Evolutionary conservation across 1,140 invertebrate species (phyloP).

Genomic region (Ceratosolen fusciceps): DNA sequence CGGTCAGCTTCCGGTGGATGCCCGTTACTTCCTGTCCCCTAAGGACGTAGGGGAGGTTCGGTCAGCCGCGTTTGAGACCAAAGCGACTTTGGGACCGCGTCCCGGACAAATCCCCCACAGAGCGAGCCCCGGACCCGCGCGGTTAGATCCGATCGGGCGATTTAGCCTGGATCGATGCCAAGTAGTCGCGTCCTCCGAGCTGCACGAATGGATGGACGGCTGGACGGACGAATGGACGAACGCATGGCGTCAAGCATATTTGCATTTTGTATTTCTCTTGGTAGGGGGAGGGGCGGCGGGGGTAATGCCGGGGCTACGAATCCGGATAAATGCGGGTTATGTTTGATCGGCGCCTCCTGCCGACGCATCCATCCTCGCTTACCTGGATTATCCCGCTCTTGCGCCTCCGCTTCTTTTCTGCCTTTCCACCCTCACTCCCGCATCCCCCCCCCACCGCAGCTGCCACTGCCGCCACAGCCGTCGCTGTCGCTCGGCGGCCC

Average conservation of each 20-base stretch:
- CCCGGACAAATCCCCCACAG: constrained; percentile 35
- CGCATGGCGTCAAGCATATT: constrained; percentile 2
- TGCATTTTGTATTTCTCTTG: constrained; percentile 18
- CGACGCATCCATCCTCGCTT: neutral
- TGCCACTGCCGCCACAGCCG: too few relatives aligned
- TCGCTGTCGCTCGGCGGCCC: neutral
- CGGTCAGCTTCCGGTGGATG: too few relatives aligned
- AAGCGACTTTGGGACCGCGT: constrained; percentile 27
- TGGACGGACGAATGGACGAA: too few relatives aligned
- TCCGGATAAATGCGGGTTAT: neutral
- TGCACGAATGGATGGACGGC: too few relatives aligned
- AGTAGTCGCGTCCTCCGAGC: constrained; percentile 9
- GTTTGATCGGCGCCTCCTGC: constrained; percentile 10
- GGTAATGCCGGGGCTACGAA: too few relatives aligned
- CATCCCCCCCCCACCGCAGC: too few relatives aligned
- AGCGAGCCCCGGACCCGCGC: neutral
- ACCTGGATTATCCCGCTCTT: constrained; percentile 18
- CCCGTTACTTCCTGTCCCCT: neutral
- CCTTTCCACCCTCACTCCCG: too few relatives aligned
- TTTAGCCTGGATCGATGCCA: constrained; percentile 20
- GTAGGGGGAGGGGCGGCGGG: neutral
- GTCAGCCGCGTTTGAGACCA: constrained; percentile 21
- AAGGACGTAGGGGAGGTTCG: neutral
- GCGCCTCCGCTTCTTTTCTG: neutral
- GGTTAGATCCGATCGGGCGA: neutral